A percentile compares a stretch with the other conserved stretches of the same genome.
phyloP scores from a whole-genome alignment of 1,140 invertebrate species.

The Drusus annulatus region DNA sequence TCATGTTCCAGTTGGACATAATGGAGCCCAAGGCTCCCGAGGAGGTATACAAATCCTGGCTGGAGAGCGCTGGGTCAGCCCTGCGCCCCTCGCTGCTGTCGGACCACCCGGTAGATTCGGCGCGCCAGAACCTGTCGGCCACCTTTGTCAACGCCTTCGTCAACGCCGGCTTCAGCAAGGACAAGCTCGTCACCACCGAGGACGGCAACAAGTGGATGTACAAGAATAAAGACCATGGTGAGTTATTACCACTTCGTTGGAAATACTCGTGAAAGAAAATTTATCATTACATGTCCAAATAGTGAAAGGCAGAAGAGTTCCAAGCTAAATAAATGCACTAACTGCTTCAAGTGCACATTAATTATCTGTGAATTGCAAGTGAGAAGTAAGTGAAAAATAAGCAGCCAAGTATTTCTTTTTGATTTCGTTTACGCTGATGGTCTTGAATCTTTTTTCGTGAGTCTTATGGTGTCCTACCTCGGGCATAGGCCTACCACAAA shows the following conservation, averaged over 20 bases:
- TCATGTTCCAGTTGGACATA: slow-evolving; percentile 93
- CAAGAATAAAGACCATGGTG: slow-evolving; percentile 98
- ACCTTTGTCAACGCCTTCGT: slow-evolving; percentile 99
- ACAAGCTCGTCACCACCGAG: slow-evolving; percentile 96
- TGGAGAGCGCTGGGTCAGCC: slow-evolving; percentile 91
- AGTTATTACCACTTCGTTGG: neutral
- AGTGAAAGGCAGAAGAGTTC: too few relatives aligned
- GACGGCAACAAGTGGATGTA: slow-evolving; percentile 99
- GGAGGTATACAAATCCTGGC: slow-evolving; percentile 98
- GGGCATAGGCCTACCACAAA: too few relatives aligned
- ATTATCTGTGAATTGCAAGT: too few relatives aligned
- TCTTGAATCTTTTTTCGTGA: too few relatives aligned
- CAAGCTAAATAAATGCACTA: too few relatives aligned
- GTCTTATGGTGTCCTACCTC: too few relatives aligned
- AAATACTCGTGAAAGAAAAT: too few relatives aligned
- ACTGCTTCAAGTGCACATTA: too few relatives aligned
- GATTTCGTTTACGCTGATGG: too few relatives aligned
- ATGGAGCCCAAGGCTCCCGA: slow-evolving; percentile 99
- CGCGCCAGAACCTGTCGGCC: slow-evolving; percentile 96
- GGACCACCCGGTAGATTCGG: slow-evolving; percentile 87
- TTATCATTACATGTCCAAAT: too few relatives aligned
- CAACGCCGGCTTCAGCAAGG: slow-evolving; percentile 97
- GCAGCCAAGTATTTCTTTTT: too few relatives aligned
- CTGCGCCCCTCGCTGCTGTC: slow-evolving; percentile 83
- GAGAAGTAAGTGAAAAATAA: too few relatives aligned